Evolutionary conservation across 2,888 invertebrate genomes (phyloP), one percentile per base, ranked within the genome.

Genomic region (Ceriagrion tenellum): DNA sequence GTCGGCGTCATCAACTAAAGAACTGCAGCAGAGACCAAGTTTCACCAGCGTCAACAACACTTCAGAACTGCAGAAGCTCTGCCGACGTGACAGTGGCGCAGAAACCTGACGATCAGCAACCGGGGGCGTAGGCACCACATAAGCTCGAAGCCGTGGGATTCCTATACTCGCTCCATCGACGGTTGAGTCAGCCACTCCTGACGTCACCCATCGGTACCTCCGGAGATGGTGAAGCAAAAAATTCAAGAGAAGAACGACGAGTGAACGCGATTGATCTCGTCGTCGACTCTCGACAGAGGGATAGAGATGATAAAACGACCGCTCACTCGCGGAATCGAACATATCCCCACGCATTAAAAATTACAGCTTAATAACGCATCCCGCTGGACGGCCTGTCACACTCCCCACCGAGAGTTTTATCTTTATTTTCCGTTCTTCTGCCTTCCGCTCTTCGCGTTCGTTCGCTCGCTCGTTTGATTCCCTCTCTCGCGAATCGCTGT

Each of bases 301-400:
- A 47, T 3, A 20, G 59, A 81, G 35, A 81, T 81, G 81, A 81
- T 26, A 81, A 81, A 13, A 35, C 12, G 81, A 35, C 1, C 35
- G 35, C 12, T 81, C 16, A 35, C 1, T 69, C 30, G 35, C 13
- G 30, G 16, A 81, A 35, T 81, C 30, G 81, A 81, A 81, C 1
- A 12, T 18, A 35, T 30, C 81, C 81, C 30, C 81, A 35, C 81
- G 81, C 81, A 81, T 30, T 81, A 35, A 81, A 81, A 35, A 81
- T 81, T 81, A 81, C 81, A 81, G 13, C 81, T 81, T 81, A 81
- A 81, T 81, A 81, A 81, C 81, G 81, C 13, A 81, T 81, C 81
- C 35, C 35, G 81, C 35, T 81, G 18, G 81, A 81, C 35, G 35
- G 81, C 81, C 18, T 81, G 81, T 81, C 81, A 81, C 30, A 35